A percentile compares a stretch with the other conserved stretches of the same genome.
Conservation (phyloP, 2,113 vertebrate species). For the Podilymbus podiceps region DNA sequence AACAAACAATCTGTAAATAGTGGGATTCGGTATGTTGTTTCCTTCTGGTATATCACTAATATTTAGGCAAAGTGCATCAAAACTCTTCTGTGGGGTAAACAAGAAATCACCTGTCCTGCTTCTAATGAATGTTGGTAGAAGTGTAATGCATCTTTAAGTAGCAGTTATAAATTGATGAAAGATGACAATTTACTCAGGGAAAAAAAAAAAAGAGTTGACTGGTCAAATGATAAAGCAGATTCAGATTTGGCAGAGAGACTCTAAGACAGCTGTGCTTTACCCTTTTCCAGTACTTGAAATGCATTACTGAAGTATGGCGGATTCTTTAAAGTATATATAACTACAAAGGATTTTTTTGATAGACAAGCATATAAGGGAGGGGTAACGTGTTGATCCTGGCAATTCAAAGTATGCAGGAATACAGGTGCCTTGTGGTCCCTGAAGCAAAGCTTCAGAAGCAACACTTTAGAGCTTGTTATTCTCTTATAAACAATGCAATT, state of each 20-base stretch:
- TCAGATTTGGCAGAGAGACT: not conserved
- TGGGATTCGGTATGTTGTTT: not conserved
- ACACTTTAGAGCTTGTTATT: not conserved
- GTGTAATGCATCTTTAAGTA: not conserved
- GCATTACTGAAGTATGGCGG: not conserved
- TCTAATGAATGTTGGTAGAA: not conserved
- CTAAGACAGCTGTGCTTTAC: not conserved
- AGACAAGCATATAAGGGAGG: not conserved
- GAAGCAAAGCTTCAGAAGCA: constrained; percentile 7
- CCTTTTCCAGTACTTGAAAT: not conserved
- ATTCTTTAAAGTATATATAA: not conserved
- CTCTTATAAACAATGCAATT: not conserved
- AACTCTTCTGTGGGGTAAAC: not conserved
- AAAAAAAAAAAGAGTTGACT: not conserved
- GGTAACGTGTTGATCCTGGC: not conserved
- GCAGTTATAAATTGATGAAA: not conserved
- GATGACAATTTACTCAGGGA: not conserved
- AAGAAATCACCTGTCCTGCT: not conserved
- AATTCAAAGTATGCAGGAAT: not conserved
- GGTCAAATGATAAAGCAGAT: not conserved
- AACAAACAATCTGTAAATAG: not conserved
- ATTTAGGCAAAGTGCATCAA: not conserved
- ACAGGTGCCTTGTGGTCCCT: not conserved
- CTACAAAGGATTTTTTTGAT: not conserved
- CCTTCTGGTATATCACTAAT: fast-evolving